phyloP scores from a whole-genome alignment of 2,888 invertebrate species.

The Polymixis lichenea region DNA sequence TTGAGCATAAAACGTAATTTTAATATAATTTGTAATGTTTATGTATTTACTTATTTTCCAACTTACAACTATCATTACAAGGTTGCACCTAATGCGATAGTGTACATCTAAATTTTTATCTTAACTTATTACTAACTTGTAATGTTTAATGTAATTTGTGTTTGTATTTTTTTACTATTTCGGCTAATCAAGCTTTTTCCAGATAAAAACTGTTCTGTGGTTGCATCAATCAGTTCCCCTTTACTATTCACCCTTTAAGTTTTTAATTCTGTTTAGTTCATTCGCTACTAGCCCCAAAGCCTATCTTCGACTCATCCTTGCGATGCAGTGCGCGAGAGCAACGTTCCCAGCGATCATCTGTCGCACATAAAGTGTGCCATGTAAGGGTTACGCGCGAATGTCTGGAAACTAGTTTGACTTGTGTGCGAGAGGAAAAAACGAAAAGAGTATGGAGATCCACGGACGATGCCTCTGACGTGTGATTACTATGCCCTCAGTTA shows the following conservation, averaged over 20 bases:
- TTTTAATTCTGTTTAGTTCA: neutral
- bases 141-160: too few relatives aligned
- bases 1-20: neutral
- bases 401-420: slow-evolving; percentile 68
- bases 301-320: neutral
- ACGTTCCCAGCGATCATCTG: slow-evolving; percentile 55
- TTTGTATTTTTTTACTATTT: too few relatives aligned
- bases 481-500: slow-evolving; percentile 48
- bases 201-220: too few relatives aligned
- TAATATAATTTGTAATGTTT: too few relatives aligned
- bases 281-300: neutral
- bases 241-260: neutral
- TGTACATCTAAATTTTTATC: too few relatives aligned
- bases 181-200: neutral
- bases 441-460: slow-evolving; percentile 46
- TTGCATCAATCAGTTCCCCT: neutral
- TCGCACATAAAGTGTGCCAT: slow-evolving; percentile 60
- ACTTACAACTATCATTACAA: too few relatives aligned
- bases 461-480: slow-evolving; percentile 36
- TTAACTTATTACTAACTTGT: too few relatives aligned
- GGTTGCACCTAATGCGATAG: too few relatives aligned
- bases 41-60: too few relatives aligned
- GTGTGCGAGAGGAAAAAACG: slow-evolving; percentile 57
- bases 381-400: slow-evolving; percentile 63
- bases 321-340: slow-evolving; percentile 38